A percentile compares a stretch with the other conserved stretches of the same genome.
Conservation (phyloP, 2,113 vertebrate species). For the Rhagologus leucostigma region DNA sequence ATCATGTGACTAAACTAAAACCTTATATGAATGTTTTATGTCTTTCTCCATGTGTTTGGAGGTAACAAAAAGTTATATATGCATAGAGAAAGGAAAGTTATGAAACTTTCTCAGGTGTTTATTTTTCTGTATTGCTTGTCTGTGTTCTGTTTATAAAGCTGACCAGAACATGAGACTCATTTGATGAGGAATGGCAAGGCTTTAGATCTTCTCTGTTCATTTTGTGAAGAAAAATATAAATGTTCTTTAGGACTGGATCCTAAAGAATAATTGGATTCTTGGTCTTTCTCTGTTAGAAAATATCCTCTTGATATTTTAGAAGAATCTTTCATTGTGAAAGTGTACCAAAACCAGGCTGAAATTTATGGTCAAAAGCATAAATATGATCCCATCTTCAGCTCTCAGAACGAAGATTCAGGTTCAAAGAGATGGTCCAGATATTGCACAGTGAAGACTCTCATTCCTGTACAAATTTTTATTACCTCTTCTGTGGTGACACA, state of each 20-base stretch:
- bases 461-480: neutral
- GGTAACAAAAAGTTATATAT: neutral
- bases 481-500: neutral
- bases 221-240: neutral
- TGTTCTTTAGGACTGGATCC: neutral
- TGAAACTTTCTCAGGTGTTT: neutral
- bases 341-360: neutral
- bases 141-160: neutral
- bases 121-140: neutral
- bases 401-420: neutral
- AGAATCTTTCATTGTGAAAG: neutral
- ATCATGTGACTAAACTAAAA: neutral
- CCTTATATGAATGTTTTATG: neutral
- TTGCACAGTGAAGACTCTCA: neutral
- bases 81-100: neutral
- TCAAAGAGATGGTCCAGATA: neutral
- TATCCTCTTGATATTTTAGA: neutral
- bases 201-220: neutral
- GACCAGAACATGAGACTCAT: neutral
- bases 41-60: neutral
- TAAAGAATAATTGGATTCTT: neutral
- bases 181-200: neutral
- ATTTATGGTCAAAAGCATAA: neutral
- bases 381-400: neutral
- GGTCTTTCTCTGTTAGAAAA: neutral